Evolutionary conservation across 2,797 vertebrate species (phyloP), one percentile per base, ranked within the genome.

Genomic region (Amblyopsis hoosieri): DNA sequence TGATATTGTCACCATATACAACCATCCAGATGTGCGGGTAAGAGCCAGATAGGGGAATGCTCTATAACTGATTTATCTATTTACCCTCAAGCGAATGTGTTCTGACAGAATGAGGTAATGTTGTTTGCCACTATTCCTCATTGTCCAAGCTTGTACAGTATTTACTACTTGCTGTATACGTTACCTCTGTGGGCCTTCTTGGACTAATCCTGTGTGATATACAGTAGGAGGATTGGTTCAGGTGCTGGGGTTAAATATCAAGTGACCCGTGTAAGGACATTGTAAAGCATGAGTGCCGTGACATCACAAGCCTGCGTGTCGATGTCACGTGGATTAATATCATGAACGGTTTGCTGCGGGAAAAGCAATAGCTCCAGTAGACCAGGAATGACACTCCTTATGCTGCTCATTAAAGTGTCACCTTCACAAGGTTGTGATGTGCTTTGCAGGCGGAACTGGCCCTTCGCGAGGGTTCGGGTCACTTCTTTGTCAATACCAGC

Each of bases 401-500:
- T 54, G 31, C 3, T n/a, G 23, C 51, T 69, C 7, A 11, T 46
- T 75, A 14, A 12, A n/a, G 19, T 42, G 37, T 53, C 12, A 15
- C 52, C 29, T 42, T 56, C 3, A 45, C 13, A 33, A 56, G n/a
- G 37, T 14, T 29, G 14, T 37, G 2, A 11, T 67, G 7, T n/a
- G 2, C 71, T 71, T 89, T 75, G 3, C 82, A 99, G 97, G 91
- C 83, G 0, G 92, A 94, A 64, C 90, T 99, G 51, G 75, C 78
- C 3, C 85, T 99, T 75, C 86, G 48, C 51, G 95, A 96, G 69
- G 97, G 97, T 37, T 99, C 98, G 0, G 97, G 96, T 1, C 95
- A 96, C 87, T 99, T 99, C 85, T 96, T 92, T 66, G 83, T 99
- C 79, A 99, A 98, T 64, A 89, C 93, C 53, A 99, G 94, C 1